These are phyloP conservation scores for Aspidiotus destructor DNA, from an alignment of 2,888 invertebrate species.

Conservation along the genomic window DNA sequence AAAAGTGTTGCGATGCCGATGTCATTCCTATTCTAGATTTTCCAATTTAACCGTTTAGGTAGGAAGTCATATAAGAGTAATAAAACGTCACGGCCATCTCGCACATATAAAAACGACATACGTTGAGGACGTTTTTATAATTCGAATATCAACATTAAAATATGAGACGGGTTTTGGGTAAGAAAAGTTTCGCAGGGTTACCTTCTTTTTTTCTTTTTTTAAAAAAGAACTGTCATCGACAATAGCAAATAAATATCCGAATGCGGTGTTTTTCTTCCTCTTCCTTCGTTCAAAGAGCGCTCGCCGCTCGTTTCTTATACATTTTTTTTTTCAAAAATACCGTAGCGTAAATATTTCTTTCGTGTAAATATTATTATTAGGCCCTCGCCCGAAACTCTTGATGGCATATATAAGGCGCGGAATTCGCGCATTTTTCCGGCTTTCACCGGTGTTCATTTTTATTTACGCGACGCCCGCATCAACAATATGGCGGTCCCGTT, in stretches of 20 bases:
- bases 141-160: constrained; percentile 28
- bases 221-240: constrained; percentile 20
- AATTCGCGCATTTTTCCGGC: background rate
- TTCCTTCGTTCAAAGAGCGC: background rate
- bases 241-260: constrained; percentile 29
- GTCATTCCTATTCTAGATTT: background rate
- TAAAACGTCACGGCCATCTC: constrained; percentile 27
- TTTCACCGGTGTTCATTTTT: constrained; percentile 17
- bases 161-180: constrained; percentile 21
- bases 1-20: no score
- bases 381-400: background rate
- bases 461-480: constrained; percentile 26
- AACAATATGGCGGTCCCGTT: constrained; percentile 26
- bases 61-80: constrained; percentile 1
- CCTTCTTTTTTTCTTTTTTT: constrained; percentile 1
- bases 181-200: constrained; percentile 23
- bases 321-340: constrained; percentile 18
- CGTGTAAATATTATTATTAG: constrained; percentile 29
- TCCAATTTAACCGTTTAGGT: constrained; percentile 22
- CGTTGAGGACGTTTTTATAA: constrained; percentile 26
- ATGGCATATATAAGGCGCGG: background rate
- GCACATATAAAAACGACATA: constrained; percentile 19
- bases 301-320: background rate
- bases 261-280: constrained; percentile 1
- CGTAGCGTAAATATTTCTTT: constrained; percentile 23